These are phyloP conservation scores for Psilopogon haemacephalus DNA, from an alignment of 2,113 vertebrate species.

Conservation along the genomic window DNA sequence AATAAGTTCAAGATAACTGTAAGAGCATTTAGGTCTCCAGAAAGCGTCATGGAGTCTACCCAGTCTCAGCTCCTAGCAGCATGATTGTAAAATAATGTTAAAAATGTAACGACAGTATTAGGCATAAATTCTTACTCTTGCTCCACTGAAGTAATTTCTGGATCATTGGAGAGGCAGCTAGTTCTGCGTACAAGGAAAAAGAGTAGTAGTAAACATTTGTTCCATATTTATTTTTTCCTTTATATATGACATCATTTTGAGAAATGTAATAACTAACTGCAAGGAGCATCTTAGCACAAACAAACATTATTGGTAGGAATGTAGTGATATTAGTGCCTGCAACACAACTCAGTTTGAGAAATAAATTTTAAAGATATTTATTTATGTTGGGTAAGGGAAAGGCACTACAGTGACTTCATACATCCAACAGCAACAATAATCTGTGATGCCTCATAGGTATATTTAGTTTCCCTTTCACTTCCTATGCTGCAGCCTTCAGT, in stretches of 20 bases:
- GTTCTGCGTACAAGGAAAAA: constrained; percentile 74
- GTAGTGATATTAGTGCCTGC: not conserved
- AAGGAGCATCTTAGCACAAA: not conserved
- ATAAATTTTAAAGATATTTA: not conserved
- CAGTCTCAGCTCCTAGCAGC: constrained; percentile 34
- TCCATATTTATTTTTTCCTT: not conserved
- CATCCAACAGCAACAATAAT: not conserved
- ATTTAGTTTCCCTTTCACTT: constrained; percentile 29
- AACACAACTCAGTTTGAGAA: not conserved
- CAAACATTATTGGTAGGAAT: not conserved
- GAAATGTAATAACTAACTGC: constrained; percentile 5
- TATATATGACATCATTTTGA: not conserved
- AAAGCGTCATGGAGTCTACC: constrained; percentile 62
- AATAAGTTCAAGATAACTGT: not conserved
- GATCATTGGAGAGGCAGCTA: constrained; percentile 83
- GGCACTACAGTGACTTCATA: constrained; percentile 18
- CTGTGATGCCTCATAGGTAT: not conserved
- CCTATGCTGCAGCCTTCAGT: not conserved
- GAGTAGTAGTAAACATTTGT: constrained; percentile 58
- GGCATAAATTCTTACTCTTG: constrained; percentile 78
- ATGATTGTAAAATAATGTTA: constrained; percentile 17
- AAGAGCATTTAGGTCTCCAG: not conserved
- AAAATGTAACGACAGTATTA: constrained; percentile 22
- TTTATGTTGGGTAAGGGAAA: not conserved
- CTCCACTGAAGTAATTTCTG: constrained; percentile 78